Evolutionary conservation across 2,888 invertebrate species (phyloP), one percentile per base, ranked within the genome.

Genomic region (Sinohyriopsis cumingii): DNA sequence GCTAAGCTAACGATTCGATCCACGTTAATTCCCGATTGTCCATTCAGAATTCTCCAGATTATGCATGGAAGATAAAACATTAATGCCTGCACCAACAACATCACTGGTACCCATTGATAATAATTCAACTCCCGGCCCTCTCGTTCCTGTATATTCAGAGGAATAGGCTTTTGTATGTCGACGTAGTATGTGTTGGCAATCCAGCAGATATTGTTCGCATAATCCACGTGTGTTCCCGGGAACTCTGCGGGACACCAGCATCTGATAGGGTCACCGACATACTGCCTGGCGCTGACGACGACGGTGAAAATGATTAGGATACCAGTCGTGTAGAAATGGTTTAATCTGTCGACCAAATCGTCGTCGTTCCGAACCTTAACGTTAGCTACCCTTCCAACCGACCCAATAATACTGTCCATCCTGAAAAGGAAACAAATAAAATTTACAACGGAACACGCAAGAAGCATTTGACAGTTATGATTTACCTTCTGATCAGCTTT

Each of bases 131-230:
- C 85, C 68, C 81, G 82, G 59, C 84, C 82, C 63, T 79, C 76
- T 22, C 83, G 73, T 59, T 80, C 75, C 45, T 79, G 74, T 24
- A 84, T 72, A 63, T 83, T 82, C 54, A 76, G 57, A 19, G 77
- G 77, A 45, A 77, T 77, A 54, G 75, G 71, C 68, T 83, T 80
- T 57, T 82, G 80, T 73, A 86, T 83, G 56, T 88, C 86, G 67
- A 89, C 83, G 85, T 90, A 91, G 81, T 91, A 92, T 5, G 91
- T 91, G 83, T 91, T 91, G 73, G 91, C 90, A 63, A 91, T 91
- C 91, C 91, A 91, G 83, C 91, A 91, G 77, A 91, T 91, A 85
- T 91, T 91, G 84, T 91, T 91, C 24, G 91, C 90, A 83, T 91
- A 91, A 74, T 91, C 91, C 72, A 91, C 90, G 87, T 91, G 91